Conservation (phyloP, 2,888 invertebrate genomes). For the Catonia carolina region DNA sequence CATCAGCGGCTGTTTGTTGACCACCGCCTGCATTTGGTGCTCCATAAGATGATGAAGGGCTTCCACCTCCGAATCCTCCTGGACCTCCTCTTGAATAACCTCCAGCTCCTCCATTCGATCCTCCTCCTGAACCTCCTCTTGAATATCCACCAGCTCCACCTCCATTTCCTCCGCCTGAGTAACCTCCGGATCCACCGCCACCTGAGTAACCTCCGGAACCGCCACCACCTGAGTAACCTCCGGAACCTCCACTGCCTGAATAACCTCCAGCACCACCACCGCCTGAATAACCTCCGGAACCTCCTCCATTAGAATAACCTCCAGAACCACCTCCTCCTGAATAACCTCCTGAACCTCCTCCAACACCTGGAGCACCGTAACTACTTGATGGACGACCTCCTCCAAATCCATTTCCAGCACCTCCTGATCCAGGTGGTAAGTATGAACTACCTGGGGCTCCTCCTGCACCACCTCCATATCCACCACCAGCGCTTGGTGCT, state of each 20-base stretch:
- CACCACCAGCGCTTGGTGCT: constrained; percentile 11
- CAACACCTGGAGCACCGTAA: constrained; percentile 16
- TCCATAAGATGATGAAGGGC: constrained; percentile 6
- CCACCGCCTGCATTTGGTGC: constrained; percentile 6
- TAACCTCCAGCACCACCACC: constrained; percentile 13
- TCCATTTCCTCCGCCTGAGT: background rate
- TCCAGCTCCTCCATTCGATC: constrained; percentile 2
- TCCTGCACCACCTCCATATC: constrained; percentile 3
- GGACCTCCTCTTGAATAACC: constrained; percentile 8
- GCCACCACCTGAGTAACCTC: background rate
- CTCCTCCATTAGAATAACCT: constrained; percentile 12
- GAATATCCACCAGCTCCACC: background rate
- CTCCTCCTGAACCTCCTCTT: background rate
- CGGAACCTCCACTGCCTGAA: background rate
- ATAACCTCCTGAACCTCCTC: no score
- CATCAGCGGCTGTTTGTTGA: constrained; percentile 17
- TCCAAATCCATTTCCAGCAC: constrained; percentile 11
- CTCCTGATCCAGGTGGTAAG: no score
- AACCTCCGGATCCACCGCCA: background rate
- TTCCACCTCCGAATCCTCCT: constrained; percentile 16
- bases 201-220: background rate
- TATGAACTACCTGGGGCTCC: background rate
- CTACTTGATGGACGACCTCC: constrained; percentile 17
- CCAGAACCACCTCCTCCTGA: constrained; percentile 11
- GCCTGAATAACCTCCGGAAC: no score